Conservation (phyloP, 2,888 invertebrate genomes). For the Agonopterix alstromeriana region DNA sequence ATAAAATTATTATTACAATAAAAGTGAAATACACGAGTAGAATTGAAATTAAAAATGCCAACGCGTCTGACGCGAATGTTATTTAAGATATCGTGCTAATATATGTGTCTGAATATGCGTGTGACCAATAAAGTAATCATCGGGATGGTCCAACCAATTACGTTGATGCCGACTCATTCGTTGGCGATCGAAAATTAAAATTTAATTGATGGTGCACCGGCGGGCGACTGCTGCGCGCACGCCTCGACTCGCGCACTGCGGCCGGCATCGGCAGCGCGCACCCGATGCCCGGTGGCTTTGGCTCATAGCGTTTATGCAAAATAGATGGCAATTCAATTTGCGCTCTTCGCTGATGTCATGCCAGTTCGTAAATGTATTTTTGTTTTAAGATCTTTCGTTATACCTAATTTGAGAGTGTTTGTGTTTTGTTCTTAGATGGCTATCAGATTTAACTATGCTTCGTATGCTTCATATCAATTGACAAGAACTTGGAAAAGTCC, state of each 20-base stretch:
- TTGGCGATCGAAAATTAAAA: constrained; percentile 64
- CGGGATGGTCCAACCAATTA: constrained; percentile 59
- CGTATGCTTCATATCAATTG: too few species aligned
- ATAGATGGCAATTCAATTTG: constrained; percentile 65
- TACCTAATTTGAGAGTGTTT: too few species aligned
- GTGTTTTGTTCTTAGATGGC: too few species aligned
- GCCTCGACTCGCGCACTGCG: constrained; percentile 33
- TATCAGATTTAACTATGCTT: too few species aligned
- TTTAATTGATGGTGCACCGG: constrained; percentile 57
- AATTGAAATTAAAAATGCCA: constrained; percentile 46
- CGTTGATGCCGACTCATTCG: constrained; percentile 51
- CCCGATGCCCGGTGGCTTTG: constrained; percentile 21
- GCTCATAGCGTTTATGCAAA: constrained; percentile 58
- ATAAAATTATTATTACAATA: too few species aligned
- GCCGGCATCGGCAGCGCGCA: constrained; percentile 19
- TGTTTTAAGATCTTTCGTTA: too few species aligned
- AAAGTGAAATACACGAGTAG: constrained; percentile 1
- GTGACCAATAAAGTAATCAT: constrained; percentile 71
- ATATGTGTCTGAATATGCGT: constrained; percentile 27
- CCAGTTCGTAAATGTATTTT: too few species aligned
- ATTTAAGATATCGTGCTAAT: constrained; percentile 31
- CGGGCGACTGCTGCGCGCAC: constrained; percentile 9
- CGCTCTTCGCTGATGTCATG: constrained; percentile 12
- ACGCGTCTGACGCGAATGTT: constrained; percentile 34
- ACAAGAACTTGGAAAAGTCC: too few species aligned